Evolutionary conservation across 2,797 vertebrate species (phyloP).

Genomic region (Notoglanidium macrostoma): DNA sequence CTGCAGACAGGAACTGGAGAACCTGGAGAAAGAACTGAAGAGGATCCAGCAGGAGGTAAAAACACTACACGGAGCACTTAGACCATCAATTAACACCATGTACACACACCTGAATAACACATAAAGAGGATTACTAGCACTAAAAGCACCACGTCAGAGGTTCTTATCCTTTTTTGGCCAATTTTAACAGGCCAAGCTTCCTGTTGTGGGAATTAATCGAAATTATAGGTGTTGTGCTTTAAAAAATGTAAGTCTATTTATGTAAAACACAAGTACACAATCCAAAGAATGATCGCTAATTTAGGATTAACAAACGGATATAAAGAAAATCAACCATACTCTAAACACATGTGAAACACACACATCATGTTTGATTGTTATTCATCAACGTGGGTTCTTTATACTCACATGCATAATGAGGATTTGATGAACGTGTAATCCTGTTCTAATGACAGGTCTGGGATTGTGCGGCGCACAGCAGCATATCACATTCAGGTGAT

Average conservation of each 20-base stretch:
- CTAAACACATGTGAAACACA: too few relatives aligned
- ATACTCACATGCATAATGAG: too few relatives aligned
- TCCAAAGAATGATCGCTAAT: too few relatives aligned
- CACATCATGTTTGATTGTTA: background rate
- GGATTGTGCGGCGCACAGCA: too few relatives aligned
- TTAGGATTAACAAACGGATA: too few relatives aligned
- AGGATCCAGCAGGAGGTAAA: slow-evolving; percentile 92
- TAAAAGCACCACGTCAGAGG: background rate
- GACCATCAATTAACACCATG: background rate
- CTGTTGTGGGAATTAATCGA: background rate
- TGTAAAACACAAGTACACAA: background rate
- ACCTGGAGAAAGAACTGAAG: slow-evolving; percentile 89
- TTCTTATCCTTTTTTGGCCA: too few relatives aligned
- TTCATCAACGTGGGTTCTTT: background rate
- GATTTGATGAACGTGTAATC: too few relatives aligned
- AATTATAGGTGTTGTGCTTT: background rate
- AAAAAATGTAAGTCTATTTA: background rate
- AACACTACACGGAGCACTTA: background rate
- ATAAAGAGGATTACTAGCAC: too few relatives aligned
- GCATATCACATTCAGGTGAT: background rate
- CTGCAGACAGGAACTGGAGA: slow-evolving; percentile 92
- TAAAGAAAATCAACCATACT: background rate
- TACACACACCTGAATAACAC: background rate
- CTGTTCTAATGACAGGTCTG: too few relatives aligned
- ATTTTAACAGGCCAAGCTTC: background rate